Evolutionary conservation across 2,113 vertebrate species (phyloP).

Genomic region (Trematomus loennbergii): DNA sequence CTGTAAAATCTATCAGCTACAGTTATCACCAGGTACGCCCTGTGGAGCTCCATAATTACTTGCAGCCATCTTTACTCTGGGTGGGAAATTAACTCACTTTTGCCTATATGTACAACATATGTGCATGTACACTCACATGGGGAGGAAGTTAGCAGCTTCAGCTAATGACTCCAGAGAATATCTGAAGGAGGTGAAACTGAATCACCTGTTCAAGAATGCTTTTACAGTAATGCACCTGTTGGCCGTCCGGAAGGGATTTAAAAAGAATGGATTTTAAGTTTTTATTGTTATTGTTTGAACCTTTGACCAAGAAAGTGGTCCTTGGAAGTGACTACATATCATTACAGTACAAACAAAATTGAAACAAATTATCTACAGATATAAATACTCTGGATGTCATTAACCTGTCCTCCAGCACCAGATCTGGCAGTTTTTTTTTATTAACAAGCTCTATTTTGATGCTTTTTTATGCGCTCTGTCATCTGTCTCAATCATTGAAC

Average conservation of each 20-base stretch:
- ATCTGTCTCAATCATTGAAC: too few relatives aligned
- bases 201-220: conserved; percentile 37
- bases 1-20: conserved; percentile 68
- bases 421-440: too few relatives aligned
- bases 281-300: neutral
- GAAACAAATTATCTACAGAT: too few relatives aligned
- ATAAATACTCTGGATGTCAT: too few relatives aligned
- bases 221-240: conserved; percentile 29
- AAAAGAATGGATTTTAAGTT: neutral
- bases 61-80: conserved; percentile 51
- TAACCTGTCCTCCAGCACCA: too few relatives aligned
- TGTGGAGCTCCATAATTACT: conserved; percentile 63
- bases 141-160: conserved; percentile 31
- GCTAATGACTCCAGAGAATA: conserved; percentile 18
- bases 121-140: neutral
- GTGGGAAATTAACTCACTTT: conserved; percentile 56
- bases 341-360: too few relatives aligned
- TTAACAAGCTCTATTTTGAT: too few relatives aligned
- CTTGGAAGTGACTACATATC: neutral
- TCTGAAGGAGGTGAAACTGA: conserved; percentile 1
- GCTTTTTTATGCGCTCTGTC: too few relatives aligned
- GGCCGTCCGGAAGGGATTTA: neutral
- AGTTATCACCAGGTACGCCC: conserved; percentile 74
- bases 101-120: neutral
- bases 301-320: neutral